Evolutionary conservation across 2,797 vertebrate species (phyloP).

Genomic region (Hydrolagus colliei): DNA sequence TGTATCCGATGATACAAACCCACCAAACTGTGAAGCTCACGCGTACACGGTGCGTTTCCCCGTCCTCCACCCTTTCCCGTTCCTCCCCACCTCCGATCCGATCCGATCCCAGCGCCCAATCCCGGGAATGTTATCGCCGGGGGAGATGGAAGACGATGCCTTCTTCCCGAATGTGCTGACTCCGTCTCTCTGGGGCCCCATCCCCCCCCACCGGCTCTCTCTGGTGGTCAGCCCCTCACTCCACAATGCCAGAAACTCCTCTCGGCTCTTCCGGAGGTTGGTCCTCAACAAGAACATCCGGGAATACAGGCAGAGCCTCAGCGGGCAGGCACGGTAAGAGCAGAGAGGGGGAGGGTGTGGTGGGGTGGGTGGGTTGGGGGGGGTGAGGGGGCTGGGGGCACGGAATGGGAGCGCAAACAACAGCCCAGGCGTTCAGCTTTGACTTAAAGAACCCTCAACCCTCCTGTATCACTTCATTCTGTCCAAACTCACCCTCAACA

Average conservation of each 20-base stretch:
- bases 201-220: background rate
- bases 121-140: background rate
- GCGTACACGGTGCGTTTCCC: too few species aligned
- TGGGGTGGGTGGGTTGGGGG: background rate
- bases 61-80: background rate
- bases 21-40: too few species aligned
- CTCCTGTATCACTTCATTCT: too few species aligned
- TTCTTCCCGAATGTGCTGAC: background rate
- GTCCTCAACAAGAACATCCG: background rate
- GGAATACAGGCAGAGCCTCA: background rate
- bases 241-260: background rate
- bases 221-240: background rate
- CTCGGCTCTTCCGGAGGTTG: constrained; percentile 10
- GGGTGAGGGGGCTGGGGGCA: background rate
- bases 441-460: too few species aligned
- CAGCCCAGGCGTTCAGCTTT: too few species aligned
- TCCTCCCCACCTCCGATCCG: background rate
- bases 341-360: background rate
- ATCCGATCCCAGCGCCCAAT: background rate
- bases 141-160: background rate
- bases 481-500: too few species aligned
- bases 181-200: background rate
- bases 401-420: background rate
- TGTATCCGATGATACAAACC: too few species aligned
- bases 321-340: background rate